Evolutionary conservation across 2,888 invertebrate genomes (phyloP).

Genomic region (Caenorhabditis virilis): DNA sequence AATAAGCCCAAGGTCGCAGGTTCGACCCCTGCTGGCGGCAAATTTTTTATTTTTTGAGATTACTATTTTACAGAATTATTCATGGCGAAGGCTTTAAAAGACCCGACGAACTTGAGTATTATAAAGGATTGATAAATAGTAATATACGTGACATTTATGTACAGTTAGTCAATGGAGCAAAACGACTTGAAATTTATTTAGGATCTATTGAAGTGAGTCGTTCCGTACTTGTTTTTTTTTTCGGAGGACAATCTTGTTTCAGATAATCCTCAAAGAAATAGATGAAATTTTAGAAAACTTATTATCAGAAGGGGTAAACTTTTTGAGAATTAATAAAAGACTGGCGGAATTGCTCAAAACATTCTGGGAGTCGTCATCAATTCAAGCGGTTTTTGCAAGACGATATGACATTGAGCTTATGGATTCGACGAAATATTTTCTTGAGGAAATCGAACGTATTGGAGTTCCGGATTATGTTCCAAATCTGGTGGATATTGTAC

Average conservation of each 20-base stretch:
- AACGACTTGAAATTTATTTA: conserved; percentile 7
- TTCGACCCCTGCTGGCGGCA: conserved; percentile 67
- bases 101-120: conserved; percentile 13
- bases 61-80: conserved; percentile 35
- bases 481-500: conserved; percentile 40
- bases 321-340: conserved; percentile 3
- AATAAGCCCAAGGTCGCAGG: conserved; percentile 68
- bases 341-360: conserved; percentile 12
- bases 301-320: conserved; percentile 10
- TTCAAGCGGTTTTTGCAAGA: conserved; percentile 29
- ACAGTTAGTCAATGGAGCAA: conserved; percentile 32
- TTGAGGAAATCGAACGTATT: conserved; percentile 37
- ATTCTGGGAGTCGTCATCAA: conserved; percentile 30
- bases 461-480: conserved; percentile 26
- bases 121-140: conserved; percentile 24
- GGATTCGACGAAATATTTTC: conserved; percentile 44
- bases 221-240: neutral
- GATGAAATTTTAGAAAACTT: conserved; percentile 4
- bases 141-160: conserved; percentile 31
- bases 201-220: neutral
- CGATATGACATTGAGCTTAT: conserved; percentile 29
- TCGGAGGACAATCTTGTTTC: neutral
- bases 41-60: conserved; percentile 10
- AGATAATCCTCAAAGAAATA: conserved; percentile 6
- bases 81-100: conserved; percentile 41